These are phyloP conservation scores for Pantala flavescens DNA, from an alignment of 1,140 invertebrate genomes.

Conservation along the genomic window DNA sequence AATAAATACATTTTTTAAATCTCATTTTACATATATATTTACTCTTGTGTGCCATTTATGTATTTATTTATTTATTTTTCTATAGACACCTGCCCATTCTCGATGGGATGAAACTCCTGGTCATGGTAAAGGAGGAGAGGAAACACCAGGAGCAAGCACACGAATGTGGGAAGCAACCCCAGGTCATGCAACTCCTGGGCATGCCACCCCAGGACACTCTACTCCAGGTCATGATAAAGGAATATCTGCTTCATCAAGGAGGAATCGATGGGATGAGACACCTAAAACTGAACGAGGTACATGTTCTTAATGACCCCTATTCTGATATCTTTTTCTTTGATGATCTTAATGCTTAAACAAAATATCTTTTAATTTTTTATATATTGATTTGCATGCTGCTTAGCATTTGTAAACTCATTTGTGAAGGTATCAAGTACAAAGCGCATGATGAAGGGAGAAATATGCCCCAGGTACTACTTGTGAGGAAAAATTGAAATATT, in stretches of 20 bases:
- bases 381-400: no score
- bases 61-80: constrained; percentile 26
- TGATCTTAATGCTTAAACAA: no score
- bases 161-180: constrained; percentile 95
- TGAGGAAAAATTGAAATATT: no score
- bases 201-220: constrained; percentile 75
- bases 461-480: no score
- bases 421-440: no score
- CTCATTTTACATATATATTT: no score
- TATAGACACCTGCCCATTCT: constrained; percentile 68
- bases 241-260: constrained; percentile 47
- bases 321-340: no score
- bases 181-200: constrained; percentile 75
- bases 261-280: constrained; percentile 99
- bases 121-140: constrained; percentile 70
- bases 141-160: constrained; percentile 74
- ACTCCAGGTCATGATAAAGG: constrained; percentile 73
- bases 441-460: no score
- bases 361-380: no score
- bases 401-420: no score
- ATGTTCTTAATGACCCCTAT: not conserved
- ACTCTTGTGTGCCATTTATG: no score
- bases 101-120: constrained; percentile 98
- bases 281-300: constrained; percentile 87
- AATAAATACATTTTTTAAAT: no score